These are phyloP conservation scores for Oscheius sp. DNA, from an alignment of 1,140 invertebrate genomes.

Conservation along the genomic window DNA sequence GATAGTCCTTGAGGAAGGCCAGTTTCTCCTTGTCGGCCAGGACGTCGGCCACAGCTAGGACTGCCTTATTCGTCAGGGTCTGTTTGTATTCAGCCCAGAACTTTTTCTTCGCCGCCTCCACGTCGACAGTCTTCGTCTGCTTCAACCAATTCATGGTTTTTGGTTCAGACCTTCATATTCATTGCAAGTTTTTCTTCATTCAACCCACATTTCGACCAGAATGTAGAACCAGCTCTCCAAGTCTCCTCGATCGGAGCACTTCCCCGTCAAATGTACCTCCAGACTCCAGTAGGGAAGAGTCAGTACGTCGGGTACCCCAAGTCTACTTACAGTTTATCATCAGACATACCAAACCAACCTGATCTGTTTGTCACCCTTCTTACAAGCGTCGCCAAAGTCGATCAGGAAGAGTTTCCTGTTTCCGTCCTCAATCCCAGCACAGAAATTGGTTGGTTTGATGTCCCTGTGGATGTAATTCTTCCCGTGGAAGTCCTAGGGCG, in stretches of 20 bases:
- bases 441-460: not conserved
- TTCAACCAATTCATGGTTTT: not conserved
- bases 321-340: not conserved
- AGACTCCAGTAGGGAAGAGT: conserved; percentile 6
- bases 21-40: not conserved
- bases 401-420: not conserved
- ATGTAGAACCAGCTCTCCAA: not conserved
- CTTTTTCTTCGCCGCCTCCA: not conserved
- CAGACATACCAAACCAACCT: no score
- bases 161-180: no score
- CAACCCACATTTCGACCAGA: not conserved
- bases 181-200: no score
- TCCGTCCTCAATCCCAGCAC: not conserved
- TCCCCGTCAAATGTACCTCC: not conserved
- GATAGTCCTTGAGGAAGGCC: not conserved
- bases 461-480: not conserved
- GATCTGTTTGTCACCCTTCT: not conserved
- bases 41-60: not conserved
- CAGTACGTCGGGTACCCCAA: not conserved
- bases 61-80: not conserved
- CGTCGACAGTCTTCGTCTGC: not conserved
- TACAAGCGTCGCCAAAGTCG: not conserved
- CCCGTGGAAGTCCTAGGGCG: conserved; percentile 6
- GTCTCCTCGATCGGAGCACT: not conserved
- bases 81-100: not conserved